These are phyloP conservation scores for Astur gentilis DNA, from an alignment of 2,113 vertebrate species.

Conservation along the genomic window DNA sequence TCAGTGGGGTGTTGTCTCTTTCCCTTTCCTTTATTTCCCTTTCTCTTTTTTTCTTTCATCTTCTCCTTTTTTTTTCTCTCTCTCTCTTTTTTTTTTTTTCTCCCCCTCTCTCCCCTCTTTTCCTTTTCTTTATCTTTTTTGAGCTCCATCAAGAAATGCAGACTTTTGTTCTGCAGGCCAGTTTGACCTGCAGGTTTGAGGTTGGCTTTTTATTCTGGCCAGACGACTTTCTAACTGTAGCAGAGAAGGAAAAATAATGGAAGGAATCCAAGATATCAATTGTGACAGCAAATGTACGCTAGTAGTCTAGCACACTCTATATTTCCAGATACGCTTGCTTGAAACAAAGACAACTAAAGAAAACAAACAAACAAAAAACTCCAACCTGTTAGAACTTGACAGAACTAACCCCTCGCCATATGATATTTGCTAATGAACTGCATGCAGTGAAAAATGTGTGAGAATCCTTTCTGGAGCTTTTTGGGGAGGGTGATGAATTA, in stretches of 20 bases:
- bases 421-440: slow-evolving; percentile 28
- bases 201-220: neutral
- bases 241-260: neutral
- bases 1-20: neutral
- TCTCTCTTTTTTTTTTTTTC: no score
- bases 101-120: neutral
- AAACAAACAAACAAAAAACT: neutral
- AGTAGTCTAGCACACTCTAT: neutral
- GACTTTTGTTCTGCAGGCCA: neutral
- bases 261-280: neutral
- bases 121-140: neutral
- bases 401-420: neutral
- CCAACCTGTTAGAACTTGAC: neutral
- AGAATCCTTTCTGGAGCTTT: neutral
- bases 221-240: neutral
- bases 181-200: neutral
- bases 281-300: neutral
- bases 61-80: neutral
- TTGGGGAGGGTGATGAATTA: neutral
- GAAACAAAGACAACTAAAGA: slow-evolving; percentile 39
- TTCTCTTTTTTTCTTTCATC: no score
- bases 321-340: slow-evolving; percentile 3
- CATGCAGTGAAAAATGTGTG: neutral
- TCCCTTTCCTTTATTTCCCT: neutral
- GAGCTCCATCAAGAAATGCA: neutral